Evolutionary conservation across 2,888 invertebrate species (phyloP), one percentile per base, ranked within the genome.

Genomic region (Cordylochernes scorpioides): DNA sequence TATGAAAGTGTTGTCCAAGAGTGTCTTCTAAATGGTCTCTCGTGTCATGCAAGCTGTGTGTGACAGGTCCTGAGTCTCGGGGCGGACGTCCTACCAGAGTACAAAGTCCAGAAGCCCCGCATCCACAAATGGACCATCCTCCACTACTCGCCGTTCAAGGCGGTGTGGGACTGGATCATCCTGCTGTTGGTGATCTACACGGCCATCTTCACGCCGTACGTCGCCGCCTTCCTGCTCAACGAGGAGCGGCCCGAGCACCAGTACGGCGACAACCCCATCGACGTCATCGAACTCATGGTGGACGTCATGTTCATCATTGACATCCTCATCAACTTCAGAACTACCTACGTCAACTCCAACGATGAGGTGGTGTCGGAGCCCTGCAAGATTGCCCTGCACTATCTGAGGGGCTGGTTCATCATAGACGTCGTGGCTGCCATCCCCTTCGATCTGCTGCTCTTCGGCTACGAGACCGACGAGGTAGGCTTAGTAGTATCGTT

Each of bases 81-180:
- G 45, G 84, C 88, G 44, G 88, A 91, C 58, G 80, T 80, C 45
- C 61, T 78, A 42, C 86, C 88, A 44, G 91, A 91, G 61, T 88
- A 91, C 64, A 86, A 84, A 58, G 67, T 84, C 45, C 77, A 78
- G 55, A 77, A 78, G 47, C 78, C 80, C 46, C 66, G 77, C 46
- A 77, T 86, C 49, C 86, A 88, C 63, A 80, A 77, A 62, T 91
- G 82, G 69, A 94, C 91, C 48, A 80, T 97, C 55, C 68, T 94
- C 45, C 94, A 94, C 63, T 94, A 94, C 62, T 86, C 86, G 49
- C 88, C 88, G 46, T 91, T 86, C 64, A 86, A 88, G 64, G 82
- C 91, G 47, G 84, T 78, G 50, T 94, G 94, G 91, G 91, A 94
- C 63, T 94, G 91, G 94, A 68, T 91, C 53, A 91, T 91, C 36